Conservation (phyloP, 2,888 invertebrate species). For the Entomobrya proxima region DNA sequence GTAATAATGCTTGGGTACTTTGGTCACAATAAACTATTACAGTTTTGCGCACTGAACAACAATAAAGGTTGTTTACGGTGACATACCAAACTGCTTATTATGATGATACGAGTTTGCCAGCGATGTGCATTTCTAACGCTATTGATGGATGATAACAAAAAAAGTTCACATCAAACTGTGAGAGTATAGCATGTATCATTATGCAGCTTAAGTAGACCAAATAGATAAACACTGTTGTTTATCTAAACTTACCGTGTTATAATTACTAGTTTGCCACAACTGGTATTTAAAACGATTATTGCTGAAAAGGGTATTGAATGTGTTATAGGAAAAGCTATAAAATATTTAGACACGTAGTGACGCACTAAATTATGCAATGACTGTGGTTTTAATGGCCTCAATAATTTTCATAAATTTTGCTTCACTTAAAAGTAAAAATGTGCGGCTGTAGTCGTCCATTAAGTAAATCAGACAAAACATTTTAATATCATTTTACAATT, state of each 20-base stretch:
- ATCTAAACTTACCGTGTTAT: neutral
- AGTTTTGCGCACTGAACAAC: neutral
- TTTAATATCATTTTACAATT: too few species aligned
- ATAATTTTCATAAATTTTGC: too few species aligned
- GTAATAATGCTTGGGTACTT: too few species aligned
- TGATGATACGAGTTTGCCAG: neutral
- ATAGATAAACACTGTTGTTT: neutral
- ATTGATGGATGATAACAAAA: neutral
- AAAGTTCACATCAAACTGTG: neutral
- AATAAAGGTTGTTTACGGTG: neutral
- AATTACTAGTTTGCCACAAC: neutral
- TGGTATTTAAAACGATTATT: neutral
- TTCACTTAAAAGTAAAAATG: too few species aligned
- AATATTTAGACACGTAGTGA: too few species aligned
- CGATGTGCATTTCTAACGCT: neutral
- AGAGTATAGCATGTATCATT: too few species aligned
- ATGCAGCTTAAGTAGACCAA: constrained; percentile 13
- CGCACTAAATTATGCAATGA: too few species aligned
- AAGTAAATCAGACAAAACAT: too few species aligned
- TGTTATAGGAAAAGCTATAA: too few species aligned
- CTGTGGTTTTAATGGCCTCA: too few species aligned
- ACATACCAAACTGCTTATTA: neutral
- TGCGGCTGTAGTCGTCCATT: too few species aligned
- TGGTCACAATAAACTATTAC: neutral
- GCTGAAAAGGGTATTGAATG: too few species aligned